Evolutionary conservation across 2,797 vertebrate genomes (phyloP).

Genomic region (Delichon dasypus): DNA sequence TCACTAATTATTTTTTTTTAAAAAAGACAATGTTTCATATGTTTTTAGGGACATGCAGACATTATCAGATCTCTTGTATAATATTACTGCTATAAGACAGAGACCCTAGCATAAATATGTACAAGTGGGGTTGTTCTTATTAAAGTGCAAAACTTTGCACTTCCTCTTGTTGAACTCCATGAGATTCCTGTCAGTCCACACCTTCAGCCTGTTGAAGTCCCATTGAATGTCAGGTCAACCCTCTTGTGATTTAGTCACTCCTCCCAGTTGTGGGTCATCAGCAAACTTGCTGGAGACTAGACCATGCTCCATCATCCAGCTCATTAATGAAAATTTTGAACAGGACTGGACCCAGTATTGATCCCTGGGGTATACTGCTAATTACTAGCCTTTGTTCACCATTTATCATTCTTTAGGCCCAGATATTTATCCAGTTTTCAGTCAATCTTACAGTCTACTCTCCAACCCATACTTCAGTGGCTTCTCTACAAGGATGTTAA

Average conservation of each 20-base stretch:
- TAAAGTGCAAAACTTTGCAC: background rate
- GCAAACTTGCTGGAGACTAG: background rate
- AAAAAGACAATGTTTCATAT: background rate
- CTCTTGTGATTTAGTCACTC: background rate
- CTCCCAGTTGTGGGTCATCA: background rate
- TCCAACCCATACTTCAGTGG: background rate
- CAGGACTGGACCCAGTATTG: background rate
- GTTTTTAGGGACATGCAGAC: background rate
- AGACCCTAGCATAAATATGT: accelerated
- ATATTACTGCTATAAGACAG: background rate
- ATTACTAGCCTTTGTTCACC: background rate
- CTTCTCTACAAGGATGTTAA: background rate
- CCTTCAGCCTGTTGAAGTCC: background rate
- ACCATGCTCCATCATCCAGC: background rate
- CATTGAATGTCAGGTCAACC: background rate
- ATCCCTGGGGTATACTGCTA: background rate
- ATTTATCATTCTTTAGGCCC: background rate
- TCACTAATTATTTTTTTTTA: too few species aligned
- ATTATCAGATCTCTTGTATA: background rate
- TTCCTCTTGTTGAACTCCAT: background rate
- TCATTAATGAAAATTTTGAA: background rate
- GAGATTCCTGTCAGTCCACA: background rate
- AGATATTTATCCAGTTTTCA: background rate
- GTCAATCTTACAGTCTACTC: accelerated
- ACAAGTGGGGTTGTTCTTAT: accelerated